Evolutionary conservation across 35 echinoderm and acorn worm species (phyloP).

Genomic region (Ptychodera flava): DNA sequence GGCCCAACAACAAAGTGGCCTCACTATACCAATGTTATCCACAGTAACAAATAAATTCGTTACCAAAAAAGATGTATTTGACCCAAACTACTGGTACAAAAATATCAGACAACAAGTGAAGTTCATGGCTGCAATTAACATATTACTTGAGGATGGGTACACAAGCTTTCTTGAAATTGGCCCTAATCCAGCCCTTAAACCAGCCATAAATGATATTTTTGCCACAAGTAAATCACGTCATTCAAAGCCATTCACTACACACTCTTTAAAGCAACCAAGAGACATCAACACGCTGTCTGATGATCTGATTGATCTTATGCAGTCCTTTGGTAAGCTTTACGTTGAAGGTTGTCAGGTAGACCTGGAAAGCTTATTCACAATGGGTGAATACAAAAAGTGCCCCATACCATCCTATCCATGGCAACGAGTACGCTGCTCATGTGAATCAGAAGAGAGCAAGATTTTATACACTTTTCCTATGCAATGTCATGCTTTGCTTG

Average conservation of each 20-base stretch:
- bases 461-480: not conserved
- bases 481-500: conserved; percentile 16
- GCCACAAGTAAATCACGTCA: not conserved
- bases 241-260: not conserved
- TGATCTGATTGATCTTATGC: conserved; percentile 14
- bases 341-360: not conserved
- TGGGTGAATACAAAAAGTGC: conserved; percentile 41
- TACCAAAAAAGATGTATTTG: conserved; percentile 14
- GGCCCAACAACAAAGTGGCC: not conserved
- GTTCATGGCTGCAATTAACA: conserved; percentile 25
- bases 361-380: not conserved
- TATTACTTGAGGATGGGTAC: conserved; percentile 29
- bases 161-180: conserved; percentile 29
- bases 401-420: conserved; percentile 89
- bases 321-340: not conserved
- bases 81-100: conserved; percentile 34
- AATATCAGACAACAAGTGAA: conserved; percentile 29
- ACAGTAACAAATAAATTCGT: conserved; percentile 43
- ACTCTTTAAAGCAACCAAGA: conserved; percentile 24
- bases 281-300: conserved; percentile 17
- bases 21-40: conserved; percentile 42
- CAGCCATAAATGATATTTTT: conserved; percentile 29
- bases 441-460: conserved; percentile 15
- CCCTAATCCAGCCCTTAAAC: conserved; percentile 16
- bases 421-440: conserved; percentile 82